Conservation (phyloP, 92 coral and sea anemone species). For the Porites divaricata region DNA sequence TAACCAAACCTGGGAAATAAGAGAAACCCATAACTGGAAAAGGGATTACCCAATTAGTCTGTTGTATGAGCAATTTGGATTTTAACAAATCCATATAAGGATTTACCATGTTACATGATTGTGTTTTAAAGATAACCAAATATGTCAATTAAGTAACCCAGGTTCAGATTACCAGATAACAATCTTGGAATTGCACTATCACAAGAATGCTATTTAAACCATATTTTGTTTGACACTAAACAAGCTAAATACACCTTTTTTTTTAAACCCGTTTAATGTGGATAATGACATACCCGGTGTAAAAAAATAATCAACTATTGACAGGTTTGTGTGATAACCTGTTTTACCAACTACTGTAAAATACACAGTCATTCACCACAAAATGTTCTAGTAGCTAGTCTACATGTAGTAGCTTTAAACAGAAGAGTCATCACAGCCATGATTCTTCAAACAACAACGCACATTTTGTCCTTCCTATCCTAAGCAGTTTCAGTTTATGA, state of each 20-base stretch:
- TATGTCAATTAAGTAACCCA: conserved; percentile 31
- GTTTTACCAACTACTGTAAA: conserved; percentile 23
- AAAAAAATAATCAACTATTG: conserved; percentile 24
- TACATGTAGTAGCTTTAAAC: conserved; percentile 16
- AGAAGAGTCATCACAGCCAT: conserved; percentile 37
- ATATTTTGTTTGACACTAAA: conserved; percentile 14
- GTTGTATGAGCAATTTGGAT: conserved; percentile 32
- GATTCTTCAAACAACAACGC: conserved; percentile 9
- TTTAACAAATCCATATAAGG: conserved; percentile 47
- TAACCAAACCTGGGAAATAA: not conserved
- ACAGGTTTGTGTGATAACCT: conserved; percentile 23
- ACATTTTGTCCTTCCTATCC: no score
- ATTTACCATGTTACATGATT: conserved; percentile 31
- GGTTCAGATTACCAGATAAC: conserved; percentile 38
- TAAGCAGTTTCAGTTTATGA: no score
- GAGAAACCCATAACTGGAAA: conserved; percentile 37
- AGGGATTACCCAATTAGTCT: not conserved
- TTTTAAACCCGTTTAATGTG: not conserved
- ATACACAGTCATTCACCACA: conserved; percentile 31
- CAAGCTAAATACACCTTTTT: conserved; percentile 20
- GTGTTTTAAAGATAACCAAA: conserved; percentile 28
- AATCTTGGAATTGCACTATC: conserved; percentile 43
- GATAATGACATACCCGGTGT: not conserved
- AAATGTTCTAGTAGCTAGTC: conserved; percentile 21
- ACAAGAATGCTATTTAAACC: conserved; percentile 8